Base-by-base conservation (phyloP, 2,113 vertebrate genomes). In the Cinclus cinclus region DNA sequence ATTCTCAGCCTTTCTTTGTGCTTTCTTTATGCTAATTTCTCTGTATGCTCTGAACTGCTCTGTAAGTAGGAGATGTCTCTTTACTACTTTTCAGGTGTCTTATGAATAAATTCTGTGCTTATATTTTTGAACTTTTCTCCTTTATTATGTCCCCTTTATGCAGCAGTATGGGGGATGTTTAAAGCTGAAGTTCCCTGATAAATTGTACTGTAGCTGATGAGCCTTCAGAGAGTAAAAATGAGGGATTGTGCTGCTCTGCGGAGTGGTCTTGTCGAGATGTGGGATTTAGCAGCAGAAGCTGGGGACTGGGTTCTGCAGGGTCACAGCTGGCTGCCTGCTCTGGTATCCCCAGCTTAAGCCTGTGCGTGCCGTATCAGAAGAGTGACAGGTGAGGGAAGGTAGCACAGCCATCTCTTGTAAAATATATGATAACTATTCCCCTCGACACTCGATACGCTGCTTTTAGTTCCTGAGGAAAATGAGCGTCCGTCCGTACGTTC, bases 341-440 rank as follows among this genome's bases (percentile, higher is more conserved):
- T 90, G 96, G 65, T 78, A 94, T 94, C 89, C 68, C 55, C 87
- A 94, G 93, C 93, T 95, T 94, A 96, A 96, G 93, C 44, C 69
- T 96, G 70, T 93, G 83, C 41, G 6, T 91, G 85, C 90, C 82
- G 44, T 96, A 89, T 97, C 95, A 96, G 62, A 95, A 84, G 75
- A 96, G 91, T 92, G 86, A 97, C 97, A 98, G 98, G 98, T 97
- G 98, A 98, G 97, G 95, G 92, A 97, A 97, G 94, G 89, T 92
- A 55, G 79, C 20, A 4, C 56, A 87, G 63, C 58, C 58, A 80
- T 88, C 62, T 91, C 92, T 82, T 94, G 87, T 95, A 90, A 96
- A 92, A 87, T 68, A 79, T 96, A 83, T 52, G 90, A 55, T 87
- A 96, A 93, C 85, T 87, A 96, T 98, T 96, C 79, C 91, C 87